Evolutionary conservation across 2,113 vertebrate genomes (phyloP).

Genomic region (Triplophysa tibetana): DNA sequence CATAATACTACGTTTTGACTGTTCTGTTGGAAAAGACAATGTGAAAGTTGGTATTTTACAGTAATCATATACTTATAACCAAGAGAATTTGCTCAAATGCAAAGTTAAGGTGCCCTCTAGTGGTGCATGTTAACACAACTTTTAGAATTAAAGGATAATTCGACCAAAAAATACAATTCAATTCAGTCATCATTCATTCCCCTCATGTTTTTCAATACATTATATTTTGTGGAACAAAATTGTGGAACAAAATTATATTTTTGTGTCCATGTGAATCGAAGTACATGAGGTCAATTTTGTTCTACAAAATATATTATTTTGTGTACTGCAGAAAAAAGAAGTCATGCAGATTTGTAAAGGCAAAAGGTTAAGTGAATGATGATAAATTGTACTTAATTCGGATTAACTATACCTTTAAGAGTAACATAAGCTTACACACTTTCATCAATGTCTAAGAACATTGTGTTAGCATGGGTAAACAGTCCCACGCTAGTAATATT

Average conservation of each 20-base stretch:
- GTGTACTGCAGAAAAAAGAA: too few relatives aligned
- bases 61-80: background rate
- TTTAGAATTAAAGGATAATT: background rate
- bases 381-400: too few relatives aligned
- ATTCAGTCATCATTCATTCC: background rate
- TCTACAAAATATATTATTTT: too few relatives aligned
- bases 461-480: background rate
- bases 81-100: background rate
- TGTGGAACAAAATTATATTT: too few relatives aligned
- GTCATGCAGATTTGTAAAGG: too few relatives aligned
- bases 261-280: too few relatives aligned
- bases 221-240: too few relatives aligned
- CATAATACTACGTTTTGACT: background rate
- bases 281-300: too few relatives aligned
- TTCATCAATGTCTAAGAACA: background rate
- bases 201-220: background rate
- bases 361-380: too few relatives aligned
- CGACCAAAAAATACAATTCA: too few relatives aligned
- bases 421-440: too few relatives aligned
- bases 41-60: background rate
- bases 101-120: constrained; percentile 61
- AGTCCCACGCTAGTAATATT: background rate
- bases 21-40: background rate
- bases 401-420: too few relatives aligned
- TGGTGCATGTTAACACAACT: constrained; percentile 35